Conservation (phyloP, 1,140 invertebrate species). For the Drosophila tropicalis region DNA sequence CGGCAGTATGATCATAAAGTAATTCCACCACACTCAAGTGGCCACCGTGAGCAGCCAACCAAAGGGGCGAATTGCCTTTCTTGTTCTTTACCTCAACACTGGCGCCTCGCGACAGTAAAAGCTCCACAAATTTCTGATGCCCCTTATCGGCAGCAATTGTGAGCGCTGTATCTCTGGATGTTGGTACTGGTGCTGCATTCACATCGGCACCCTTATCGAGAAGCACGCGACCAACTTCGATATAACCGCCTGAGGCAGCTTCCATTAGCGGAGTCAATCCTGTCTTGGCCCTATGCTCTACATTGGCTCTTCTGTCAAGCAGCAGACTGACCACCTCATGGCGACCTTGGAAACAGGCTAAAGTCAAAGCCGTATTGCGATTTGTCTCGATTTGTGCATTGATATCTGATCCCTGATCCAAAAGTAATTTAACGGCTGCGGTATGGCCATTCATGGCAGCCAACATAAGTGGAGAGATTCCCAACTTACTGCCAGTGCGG, state of each 20-base stretch:
- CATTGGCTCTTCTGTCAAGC: slow-evolving; percentile 98
- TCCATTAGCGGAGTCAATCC: slow-evolving; percentile 99
- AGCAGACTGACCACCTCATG: slow-evolving; percentile 98
- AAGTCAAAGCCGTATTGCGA: slow-evolving; percentile 98
- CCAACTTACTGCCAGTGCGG: slow-evolving; percentile 97
- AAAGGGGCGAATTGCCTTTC: slow-evolving; percentile 99
- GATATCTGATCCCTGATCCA: slow-evolving; percentile 99
- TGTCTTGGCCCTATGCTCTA: slow-evolving; percentile 99
- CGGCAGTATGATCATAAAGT: slow-evolving; percentile 93
- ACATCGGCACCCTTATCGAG: slow-evolving; percentile 99
- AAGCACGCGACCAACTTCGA: slow-evolving; percentile 97
- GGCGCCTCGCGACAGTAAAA: slow-evolving; percentile 90
- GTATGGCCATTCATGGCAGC: slow-evolving; percentile 99
- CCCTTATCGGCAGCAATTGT: slow-evolving; percentile 99
- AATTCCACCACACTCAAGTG: slow-evolving; percentile 98
- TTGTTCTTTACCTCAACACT: slow-evolving; percentile 99
- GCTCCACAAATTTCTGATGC: slow-evolving; percentile 97
- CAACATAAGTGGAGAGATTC: slow-evolving; percentile 99
- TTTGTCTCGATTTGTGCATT: slow-evolving; percentile 99
- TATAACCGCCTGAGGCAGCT: slow-evolving; percentile 99
- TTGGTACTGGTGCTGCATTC: slow-evolving; percentile 98
- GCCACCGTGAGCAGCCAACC: slow-evolving; percentile 98
- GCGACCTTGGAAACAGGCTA: slow-evolving; percentile 99
- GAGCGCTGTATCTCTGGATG: slow-evolving; percentile 98
- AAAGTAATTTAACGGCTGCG: slow-evolving; percentile 93